Conservation (phyloP, 2,113 vertebrate genomes). For the Herpetotheres cachinnans region DNA sequence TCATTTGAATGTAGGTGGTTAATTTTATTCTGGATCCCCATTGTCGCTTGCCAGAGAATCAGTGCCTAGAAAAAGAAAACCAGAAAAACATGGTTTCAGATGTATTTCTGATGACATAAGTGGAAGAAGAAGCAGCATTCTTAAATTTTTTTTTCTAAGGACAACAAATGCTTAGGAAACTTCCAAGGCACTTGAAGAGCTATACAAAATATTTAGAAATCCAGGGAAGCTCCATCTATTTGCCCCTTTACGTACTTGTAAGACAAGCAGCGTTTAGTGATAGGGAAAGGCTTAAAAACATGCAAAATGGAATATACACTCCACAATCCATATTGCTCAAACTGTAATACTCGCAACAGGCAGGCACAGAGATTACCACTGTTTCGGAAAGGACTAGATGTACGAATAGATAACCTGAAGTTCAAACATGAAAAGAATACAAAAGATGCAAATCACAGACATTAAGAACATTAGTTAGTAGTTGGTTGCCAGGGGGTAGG, state of each 20-base stretch:
- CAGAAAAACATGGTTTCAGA: background rate
- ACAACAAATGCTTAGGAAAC: background rate
- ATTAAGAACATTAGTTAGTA: background rate
- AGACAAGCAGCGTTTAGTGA: background rate
- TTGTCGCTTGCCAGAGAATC: background rate
- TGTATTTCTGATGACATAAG: background rate
- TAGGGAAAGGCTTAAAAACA: background rate
- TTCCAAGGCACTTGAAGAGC: background rate
- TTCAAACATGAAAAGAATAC: background rate
- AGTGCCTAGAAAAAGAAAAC: background rate
- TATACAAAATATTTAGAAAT: background rate
- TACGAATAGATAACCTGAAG: background rate
- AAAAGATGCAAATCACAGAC: background rate
- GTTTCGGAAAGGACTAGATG: background rate
- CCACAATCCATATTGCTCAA: background rate
- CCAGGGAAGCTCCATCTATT: background rate
- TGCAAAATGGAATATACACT: accelerated
- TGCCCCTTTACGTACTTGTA: background rate
- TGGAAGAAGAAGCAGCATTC: background rate
- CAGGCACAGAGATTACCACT: background rate
- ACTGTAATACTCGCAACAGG: background rate
- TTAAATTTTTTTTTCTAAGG: background rate
- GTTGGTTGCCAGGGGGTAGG: background rate
- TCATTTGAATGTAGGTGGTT: background rate
- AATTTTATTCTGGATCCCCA: background rate